These are phyloP conservation scores for Hoplodrina ambigua DNA, from an alignment of 2,888 invertebrate genomes.

Conservation along the genomic window DNA sequence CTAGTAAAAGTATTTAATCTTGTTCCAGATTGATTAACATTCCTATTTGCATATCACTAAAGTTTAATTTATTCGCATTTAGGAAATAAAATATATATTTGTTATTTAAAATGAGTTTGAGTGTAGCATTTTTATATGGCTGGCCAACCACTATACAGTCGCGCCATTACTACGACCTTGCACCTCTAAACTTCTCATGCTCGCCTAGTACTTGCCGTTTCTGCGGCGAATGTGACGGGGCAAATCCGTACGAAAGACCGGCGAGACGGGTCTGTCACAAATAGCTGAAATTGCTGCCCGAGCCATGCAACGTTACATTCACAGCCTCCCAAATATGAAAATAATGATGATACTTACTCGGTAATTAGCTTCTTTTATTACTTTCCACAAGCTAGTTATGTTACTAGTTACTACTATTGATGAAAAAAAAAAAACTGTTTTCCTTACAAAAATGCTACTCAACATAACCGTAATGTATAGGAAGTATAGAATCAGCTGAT, in stretches of 20 bases:
- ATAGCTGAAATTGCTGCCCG: no score
- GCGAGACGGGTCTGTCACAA: neutral
- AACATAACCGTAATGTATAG: no score
- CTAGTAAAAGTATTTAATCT: neutral
- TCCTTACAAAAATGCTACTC: no score
- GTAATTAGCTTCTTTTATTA: no score
- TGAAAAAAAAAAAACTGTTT: no score
- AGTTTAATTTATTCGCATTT: no score
- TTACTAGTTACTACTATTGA: no score
- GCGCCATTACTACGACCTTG: neutral
- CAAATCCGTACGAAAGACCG: conserved; percentile 16
- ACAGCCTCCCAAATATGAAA: neutral
- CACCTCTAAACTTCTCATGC: conserved; percentile 32
- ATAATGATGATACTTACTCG: no score
- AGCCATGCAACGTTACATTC: neutral
- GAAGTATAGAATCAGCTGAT: no score
- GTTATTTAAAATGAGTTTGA: neutral
- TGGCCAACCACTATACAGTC: neutral
- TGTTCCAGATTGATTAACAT: neutral
- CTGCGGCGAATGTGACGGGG: conserved; percentile 48
- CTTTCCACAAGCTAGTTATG: no score
- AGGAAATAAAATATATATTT: no score
- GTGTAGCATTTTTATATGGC: neutral
- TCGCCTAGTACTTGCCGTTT: conserved; percentile 52
- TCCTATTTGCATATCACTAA: no score